Conservation (phyloP, 2,888 invertebrate species). For the Chydorus sphaericus region DNA sequence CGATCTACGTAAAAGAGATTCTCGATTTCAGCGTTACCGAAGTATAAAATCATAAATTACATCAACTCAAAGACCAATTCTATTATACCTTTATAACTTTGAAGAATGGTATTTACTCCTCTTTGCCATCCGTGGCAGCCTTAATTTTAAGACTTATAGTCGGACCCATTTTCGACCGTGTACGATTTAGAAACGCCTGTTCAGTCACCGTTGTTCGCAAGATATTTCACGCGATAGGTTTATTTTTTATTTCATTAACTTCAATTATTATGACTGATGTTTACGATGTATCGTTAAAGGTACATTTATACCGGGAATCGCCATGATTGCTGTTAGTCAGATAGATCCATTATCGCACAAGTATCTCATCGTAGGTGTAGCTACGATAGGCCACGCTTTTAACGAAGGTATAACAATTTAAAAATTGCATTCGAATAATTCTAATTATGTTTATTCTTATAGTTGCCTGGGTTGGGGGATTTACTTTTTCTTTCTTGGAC, state of each 20-base stretch:
- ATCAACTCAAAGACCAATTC: no score
- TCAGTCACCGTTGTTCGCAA: slow-evolving; percentile 24
- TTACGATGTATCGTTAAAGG: slow-evolving; percentile 20
- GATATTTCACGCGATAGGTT: slow-evolving; percentile 26
- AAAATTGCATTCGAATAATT: no score
- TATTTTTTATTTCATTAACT: no score
- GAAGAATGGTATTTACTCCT: slow-evolving; percentile 27
- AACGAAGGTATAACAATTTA: no score
- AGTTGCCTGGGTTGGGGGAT: slow-evolving; percentile 25
- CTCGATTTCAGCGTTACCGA: slow-evolving; percentile 29
- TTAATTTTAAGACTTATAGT: slow-evolving; percentile 22
- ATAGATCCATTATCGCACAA: slow-evolving; percentile 27
- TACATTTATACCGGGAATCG: slow-evolving; percentile 23
- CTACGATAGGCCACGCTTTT: slow-evolving; percentile 28
- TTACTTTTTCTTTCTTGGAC: slow-evolving; percentile 33
- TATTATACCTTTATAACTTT: background rate
- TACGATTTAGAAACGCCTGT: slow-evolving; percentile 22
- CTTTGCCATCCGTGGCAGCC: slow-evolving; percentile 26
- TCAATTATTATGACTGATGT: no score
- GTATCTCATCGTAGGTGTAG: slow-evolving; percentile 26
- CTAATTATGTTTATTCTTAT: no score
- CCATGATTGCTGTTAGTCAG: slow-evolving; percentile 26
- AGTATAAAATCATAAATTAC: slow-evolving; percentile 27
- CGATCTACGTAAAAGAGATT: slow-evolving; percentile 33
- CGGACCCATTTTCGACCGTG: slow-evolving; percentile 23